Base-by-base conservation (phyloP, 2,888 invertebrate species). In the Eristalis tenax region DNA sequence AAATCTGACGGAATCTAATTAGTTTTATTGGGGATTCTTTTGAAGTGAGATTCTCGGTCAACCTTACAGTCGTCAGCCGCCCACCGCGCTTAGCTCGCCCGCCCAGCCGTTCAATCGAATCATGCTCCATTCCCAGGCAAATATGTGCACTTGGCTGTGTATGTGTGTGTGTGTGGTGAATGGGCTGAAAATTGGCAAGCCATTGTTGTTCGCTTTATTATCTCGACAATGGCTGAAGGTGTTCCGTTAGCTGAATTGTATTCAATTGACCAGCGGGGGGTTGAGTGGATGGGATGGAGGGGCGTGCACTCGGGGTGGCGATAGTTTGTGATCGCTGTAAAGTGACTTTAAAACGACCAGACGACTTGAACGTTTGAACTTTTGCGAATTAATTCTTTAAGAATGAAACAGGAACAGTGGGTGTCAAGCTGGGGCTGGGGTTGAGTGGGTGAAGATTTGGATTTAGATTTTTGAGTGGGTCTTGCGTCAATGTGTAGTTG, bases 171-270 rank as follows among this genome's bases (percentile, higher is more conserved):
- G 15, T 4, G 50, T 18, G 50, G 50, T 50, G 18, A 50, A 50
- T 50, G 50, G 79, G 74, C 81, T 84, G 76, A 32, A 66, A 84
- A 81, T 75, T 75, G 40, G 84, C 84, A 84, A 84, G 66, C 81
- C 61, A 84, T 81, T 66, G 70, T 75, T 75, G 70, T 75, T 75
- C 26, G 70, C 63, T 69, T 64, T 78, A 78, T 56, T 73, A 63
- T 78, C 56, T 23, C 70, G 65, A 59, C 70, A 75, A 74, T 65
- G 71, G 77, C 11, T 59, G 74, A 81, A 81, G 70, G 80, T 80
- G 84, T 56, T 80, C 50, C 66, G 71, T 35, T 23, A 76, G 84
- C 76, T 84, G 79, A 84, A 84, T 65, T 74, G 74, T 80, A 61
- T 75, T 80, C 76, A 84, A 81, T 84, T 81, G 73, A 18, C 32